Conservation (phyloP, 35 echinoderm and acorn worm genomes). For the Ophiothrix spiculata region DNA sequence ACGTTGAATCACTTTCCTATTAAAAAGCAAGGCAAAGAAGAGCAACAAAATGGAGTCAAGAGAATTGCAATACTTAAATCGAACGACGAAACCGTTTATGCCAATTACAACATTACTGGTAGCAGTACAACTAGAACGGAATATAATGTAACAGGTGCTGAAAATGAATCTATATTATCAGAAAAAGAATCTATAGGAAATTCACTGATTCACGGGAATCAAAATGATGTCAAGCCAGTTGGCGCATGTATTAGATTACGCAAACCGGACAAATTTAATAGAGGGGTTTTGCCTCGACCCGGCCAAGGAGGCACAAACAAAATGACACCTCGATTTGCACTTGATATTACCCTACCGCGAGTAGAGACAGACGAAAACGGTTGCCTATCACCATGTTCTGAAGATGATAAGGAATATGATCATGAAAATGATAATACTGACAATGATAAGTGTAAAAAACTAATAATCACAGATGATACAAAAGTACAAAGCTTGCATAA, state of each 20-base stretch:
- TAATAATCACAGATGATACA: neutral
- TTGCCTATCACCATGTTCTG: neutral
- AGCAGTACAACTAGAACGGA: neutral
- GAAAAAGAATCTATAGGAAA: neutral
- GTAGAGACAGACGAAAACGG: neutral
- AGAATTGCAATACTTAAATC: neutral
- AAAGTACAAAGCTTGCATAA: no score
- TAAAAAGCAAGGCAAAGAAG: neutral
- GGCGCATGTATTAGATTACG: neutral
- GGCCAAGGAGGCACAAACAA: neutral
- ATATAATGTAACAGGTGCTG: neutral
- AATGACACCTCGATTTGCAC: conserved; percentile 2
- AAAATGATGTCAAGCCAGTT: conserved; percentile 3
- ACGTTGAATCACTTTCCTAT: neutral
- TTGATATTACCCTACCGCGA: conserved; percentile 14
- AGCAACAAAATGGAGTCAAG: neutral
- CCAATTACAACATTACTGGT: conserved; percentile 1
- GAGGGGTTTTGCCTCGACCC: neutral
- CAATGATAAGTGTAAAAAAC: neutral
- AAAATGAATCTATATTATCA: neutral
- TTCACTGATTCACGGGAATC: neutral
- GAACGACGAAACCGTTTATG: neutral
- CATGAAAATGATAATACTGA: neutral
- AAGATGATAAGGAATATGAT: neutral
- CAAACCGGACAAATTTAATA: neutral